Conservation (phyloP, 2,888 invertebrate genomes). For the Hanleya hanleyi region DNA sequence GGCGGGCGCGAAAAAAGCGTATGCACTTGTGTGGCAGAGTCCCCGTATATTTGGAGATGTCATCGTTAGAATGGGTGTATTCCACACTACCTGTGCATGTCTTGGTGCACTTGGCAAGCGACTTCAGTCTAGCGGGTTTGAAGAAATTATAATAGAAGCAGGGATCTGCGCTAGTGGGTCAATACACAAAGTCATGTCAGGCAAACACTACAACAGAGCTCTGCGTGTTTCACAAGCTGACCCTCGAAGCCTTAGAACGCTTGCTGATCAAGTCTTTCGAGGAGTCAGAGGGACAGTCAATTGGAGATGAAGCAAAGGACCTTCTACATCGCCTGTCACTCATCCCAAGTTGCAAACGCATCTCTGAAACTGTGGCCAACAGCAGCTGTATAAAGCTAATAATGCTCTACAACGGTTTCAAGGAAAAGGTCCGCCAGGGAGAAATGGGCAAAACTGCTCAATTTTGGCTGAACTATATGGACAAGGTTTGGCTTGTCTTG, state of each 20-base stretch:
- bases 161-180: constrained; percentile 25
- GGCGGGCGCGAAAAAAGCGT: constrained; percentile 42
- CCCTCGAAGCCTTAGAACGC: constrained; percentile 26
- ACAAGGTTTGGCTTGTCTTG: constrained; percentile 27
- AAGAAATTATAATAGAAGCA: background rate
- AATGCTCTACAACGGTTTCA: constrained; percentile 13
- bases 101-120: constrained; percentile 30
- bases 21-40: constrained; percentile 30
- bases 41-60: constrained; percentile 5
- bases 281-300: background rate
- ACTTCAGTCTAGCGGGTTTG: constrained; percentile 30
- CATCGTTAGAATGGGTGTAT: constrained; percentile 19
- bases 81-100: constrained; percentile 28
- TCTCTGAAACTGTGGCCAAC: background rate
- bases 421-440: constrained; percentile 13
- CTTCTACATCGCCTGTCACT: background rate
- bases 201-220: constrained; percentile 34
- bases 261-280: constrained; percentile 19
- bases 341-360: background rate
- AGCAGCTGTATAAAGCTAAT: background rate
- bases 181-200: constrained; percentile 28
- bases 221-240: constrained; percentile 31
- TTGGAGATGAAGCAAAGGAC: background rate
- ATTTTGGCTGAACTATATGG: constrained; percentile 35
- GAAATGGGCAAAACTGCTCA: constrained; percentile 31